Evolutionary conservation across 2,797 vertebrate genomes (phyloP).

Genomic region (Benthosema pterotum): DNA sequence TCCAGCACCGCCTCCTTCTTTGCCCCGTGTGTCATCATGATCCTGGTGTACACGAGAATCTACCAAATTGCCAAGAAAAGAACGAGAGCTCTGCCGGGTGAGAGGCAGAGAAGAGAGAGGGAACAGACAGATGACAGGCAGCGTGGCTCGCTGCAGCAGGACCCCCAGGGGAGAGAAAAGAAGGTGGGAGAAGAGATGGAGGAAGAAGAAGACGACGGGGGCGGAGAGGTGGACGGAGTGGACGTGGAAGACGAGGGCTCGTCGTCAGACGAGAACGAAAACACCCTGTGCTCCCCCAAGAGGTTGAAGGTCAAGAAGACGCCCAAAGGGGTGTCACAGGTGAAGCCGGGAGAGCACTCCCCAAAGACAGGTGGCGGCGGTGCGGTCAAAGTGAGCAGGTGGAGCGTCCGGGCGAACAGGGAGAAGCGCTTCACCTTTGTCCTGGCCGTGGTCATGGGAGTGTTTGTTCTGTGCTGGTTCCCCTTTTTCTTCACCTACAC

Average conservation of each 20-base stretch:
- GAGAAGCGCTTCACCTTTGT: constrained; percentile 95
- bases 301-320: constrained; percentile 72
- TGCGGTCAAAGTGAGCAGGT: constrained; percentile 79
- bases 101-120: constrained; percentile 69
- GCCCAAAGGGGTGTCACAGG: constrained; percentile 80
- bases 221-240: constrained; percentile 74
- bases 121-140: constrained; percentile 64
- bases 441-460: constrained; percentile 92
- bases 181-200: constrained; percentile 29
- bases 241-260: constrained; percentile 90
- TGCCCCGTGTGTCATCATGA: constrained; percentile 93
- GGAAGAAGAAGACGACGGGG: constrained; percentile 28
- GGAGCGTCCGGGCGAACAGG: constrained; percentile 88
- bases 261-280: constrained; percentile 85
- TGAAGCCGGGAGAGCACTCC: constrained; percentile 81
- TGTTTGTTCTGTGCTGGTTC: constrained; percentile 96
- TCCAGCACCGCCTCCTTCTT: constrained; percentile 94
- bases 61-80: constrained; percentile 94
- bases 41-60: constrained; percentile 91
- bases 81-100: constrained; percentile 83
- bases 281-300: constrained; percentile 70
- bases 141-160: constrained; percentile 70
- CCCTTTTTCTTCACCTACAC: constrained; percentile 97
- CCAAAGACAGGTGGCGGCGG: constrained; percentile 70
- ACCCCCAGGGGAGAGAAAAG: constrained; percentile 62